Evolutionary conservation across 2,113 vertebrate species (phyloP), one percentile per base, ranked within the genome.

Genomic region (Calidris pugnax): DNA sequence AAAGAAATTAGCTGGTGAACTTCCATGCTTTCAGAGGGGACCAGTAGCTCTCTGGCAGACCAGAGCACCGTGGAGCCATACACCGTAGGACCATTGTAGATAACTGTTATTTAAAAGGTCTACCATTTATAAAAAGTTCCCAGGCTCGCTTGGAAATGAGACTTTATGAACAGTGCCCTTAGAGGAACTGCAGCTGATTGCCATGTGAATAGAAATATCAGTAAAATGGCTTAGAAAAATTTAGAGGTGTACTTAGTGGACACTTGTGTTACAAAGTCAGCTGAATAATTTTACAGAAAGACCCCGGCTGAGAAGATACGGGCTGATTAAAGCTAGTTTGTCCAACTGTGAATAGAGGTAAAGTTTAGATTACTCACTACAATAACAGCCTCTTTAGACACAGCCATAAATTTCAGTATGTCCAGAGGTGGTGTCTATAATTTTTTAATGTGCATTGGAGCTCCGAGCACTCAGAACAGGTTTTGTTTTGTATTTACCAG

Each of bases 1-100:
- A 98, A 97, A 98, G 97, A 98, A 98, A 98, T 98, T 97, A 97
- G 97, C 92, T 94, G 80, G 94, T 94, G 81, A 97, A 96, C 96
- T 92, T 96, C 68, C 68, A 66, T 91, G 96, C 97, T 96, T 96
- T 96, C 95, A 98, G 96, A 97, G 74, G 81, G 86, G 89, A 95
- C 96, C 91, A 55, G 82, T 4, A 33, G 93, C 85, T 87, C 86
- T 81, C 86, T 83, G 67, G 78, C 94, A 89, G 93, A 93, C 90
- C 94, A 72, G 91, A 84, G 83, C 91, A 23, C 79, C 47, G 77
- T 11, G 48, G 85, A 96, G 87, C 90, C 1, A 1, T 77, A 57
- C 32, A 2, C 87, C 47, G 1, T 43, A 94, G 92, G 83, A 82
- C 93, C 74, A 14, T 35, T 68, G 93, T 83, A 91, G 79, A 88